Evolutionary conservation across 2,888 invertebrate genomes (phyloP).

Genomic region (Drepana falcataria): DNA sequence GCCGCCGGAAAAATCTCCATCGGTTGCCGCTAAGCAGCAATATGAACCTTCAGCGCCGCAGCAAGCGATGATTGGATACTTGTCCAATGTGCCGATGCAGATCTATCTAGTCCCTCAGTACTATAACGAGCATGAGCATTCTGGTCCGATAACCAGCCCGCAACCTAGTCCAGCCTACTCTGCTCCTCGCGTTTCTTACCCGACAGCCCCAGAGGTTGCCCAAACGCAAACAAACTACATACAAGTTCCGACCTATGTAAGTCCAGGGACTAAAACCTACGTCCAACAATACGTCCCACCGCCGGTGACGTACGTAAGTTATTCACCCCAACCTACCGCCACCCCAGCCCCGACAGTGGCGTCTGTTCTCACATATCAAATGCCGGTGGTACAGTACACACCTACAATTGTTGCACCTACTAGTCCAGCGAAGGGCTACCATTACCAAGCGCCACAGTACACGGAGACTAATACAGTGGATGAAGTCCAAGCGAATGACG

Average conservation of each 20-base stretch:
- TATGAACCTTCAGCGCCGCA: constrained; percentile 38
- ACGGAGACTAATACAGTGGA: constrained; percentile 47
- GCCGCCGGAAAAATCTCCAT: constrained; percentile 40
- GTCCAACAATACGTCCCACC: constrained; percentile 44
- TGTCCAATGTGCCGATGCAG: constrained; percentile 69
- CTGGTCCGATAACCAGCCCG: constrained; percentile 29
- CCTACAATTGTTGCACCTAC: constrained; percentile 42
- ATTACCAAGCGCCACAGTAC: constrained; percentile 41
- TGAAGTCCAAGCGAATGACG: constrained; percentile 40
- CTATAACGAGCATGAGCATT: constrained; percentile 46
- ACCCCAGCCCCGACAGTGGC: constrained; percentile 41
- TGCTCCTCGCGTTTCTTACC: constrained; percentile 29
- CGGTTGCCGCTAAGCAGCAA: constrained; percentile 29
- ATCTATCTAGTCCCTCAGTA: constrained; percentile 70
- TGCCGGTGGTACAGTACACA: constrained; percentile 51
- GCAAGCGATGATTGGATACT: constrained; percentile 62
- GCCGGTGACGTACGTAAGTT: constrained; percentile 48
- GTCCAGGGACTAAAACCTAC: constrained; percentile 47
- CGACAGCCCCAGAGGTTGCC: constrained; percentile 39
- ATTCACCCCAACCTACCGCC: constrained; percentile 45
- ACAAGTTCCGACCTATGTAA: constrained; percentile 48
- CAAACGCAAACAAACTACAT: constrained; percentile 52
- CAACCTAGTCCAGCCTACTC: constrained; percentile 42
- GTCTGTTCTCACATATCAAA: constrained; percentile 50
- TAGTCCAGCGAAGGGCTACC: constrained; percentile 38